These are phyloP conservation scores for Nebria ingens DNA, from an alignment of 1,140 invertebrate species.

Conservation along the genomic window DNA sequence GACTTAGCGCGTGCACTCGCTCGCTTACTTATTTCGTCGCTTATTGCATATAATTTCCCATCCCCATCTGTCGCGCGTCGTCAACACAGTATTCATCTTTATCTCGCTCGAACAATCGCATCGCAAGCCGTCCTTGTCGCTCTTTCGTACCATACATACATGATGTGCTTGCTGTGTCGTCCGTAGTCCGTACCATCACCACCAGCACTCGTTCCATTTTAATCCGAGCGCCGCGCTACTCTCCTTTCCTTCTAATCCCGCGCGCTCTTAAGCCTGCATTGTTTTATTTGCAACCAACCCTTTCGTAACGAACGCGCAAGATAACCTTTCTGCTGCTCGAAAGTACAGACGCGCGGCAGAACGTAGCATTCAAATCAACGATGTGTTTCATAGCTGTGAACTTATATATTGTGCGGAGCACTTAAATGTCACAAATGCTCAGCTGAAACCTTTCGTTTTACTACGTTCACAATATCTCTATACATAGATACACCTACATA, in stretches of 20 bases:
- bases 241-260: slow-evolving; percentile 17
- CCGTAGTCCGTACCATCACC: slow-evolving; percentile 13
- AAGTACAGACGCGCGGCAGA: slow-evolving; percentile 13
- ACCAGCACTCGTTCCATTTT: too few species aligned
- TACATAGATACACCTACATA: neutral
- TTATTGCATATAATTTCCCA: slow-evolving; percentile 7
- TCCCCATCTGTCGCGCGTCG: slow-evolving; percentile 9
- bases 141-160: slow-evolving; percentile 5
- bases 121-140: slow-evolving; percentile 6
- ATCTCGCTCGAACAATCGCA: neutral
- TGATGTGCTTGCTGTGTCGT: neutral
- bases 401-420: slow-evolving; percentile 16
- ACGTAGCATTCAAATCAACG: slow-evolving; percentile 16
- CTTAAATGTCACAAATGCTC: slow-evolving; percentile 15
- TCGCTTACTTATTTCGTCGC: slow-evolving; percentile 12
- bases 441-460: neutral
- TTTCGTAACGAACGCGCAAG: slow-evolving; percentile 15
- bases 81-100: slow-evolving; percentile 2
- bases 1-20: slow-evolving; percentile 6
- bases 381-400: slow-evolving; percentile 17
- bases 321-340: slow-evolving; percentile 17
- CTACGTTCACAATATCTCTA: too few species aligned
- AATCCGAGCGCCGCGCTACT: slow-evolving; percentile 17
- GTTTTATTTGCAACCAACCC: slow-evolving; percentile 18
- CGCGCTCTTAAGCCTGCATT: slow-evolving; percentile 21